These are phyloP conservation scores for Caenorhabditis inopinata DNA, from an alignment of 1,140 invertebrate species.

Conservation along the genomic window DNA sequence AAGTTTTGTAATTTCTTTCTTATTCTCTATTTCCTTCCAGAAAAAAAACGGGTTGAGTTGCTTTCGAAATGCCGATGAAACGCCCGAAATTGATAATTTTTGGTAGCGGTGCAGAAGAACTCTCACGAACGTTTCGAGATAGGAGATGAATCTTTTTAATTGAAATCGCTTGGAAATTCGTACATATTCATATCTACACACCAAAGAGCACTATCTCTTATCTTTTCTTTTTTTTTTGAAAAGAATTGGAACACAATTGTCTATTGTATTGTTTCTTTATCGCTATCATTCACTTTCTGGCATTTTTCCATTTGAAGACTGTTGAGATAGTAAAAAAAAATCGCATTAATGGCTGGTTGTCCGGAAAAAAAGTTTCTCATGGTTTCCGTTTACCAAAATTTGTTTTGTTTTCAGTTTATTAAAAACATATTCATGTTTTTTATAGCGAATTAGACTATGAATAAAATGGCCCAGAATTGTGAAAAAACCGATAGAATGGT, in stretches of 20 bases:
- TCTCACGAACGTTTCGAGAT: conserved; percentile 20
- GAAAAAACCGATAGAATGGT: neutral
- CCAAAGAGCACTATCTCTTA: neutral
- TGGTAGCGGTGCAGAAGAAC: neutral
- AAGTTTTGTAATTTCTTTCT: too few species aligned
- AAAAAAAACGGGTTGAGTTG: too few species aligned
- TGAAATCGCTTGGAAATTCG: neutral
- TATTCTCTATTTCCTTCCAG: too few species aligned
- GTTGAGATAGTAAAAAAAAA: neutral
- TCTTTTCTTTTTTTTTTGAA: neutral
- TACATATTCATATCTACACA: neutral
- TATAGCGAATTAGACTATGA: neutral
- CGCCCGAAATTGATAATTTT: too few species aligned
- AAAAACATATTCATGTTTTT: neutral
- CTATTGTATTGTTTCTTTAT: neutral
- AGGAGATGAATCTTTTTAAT: too few species aligned
- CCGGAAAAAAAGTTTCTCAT: neutral
- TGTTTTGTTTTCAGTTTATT: neutral
- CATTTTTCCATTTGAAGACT: neutral
- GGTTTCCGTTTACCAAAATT: neutral
- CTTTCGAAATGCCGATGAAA: too few species aligned
- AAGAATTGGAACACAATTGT: conserved; percentile 9
- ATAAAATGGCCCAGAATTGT: too few species aligned
- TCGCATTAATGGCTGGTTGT: neutral
- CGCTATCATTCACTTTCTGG: conserved; percentile 14